Base-by-base conservation (phyloP, 2,113 vertebrate genomes). In the Gavialis gangeticus region DNA sequence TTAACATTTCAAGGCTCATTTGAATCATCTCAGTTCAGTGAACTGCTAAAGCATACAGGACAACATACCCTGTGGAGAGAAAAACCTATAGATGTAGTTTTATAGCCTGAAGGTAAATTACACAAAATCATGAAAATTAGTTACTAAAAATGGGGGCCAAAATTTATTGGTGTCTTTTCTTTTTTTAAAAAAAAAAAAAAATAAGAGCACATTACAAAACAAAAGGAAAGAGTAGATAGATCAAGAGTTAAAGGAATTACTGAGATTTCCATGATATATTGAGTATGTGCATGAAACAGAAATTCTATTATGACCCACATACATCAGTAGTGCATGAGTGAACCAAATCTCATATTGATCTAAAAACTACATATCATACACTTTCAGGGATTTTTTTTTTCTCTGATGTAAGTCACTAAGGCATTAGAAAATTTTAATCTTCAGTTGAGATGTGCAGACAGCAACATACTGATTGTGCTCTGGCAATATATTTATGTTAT, bases 1-100 rank as follows among this genome's bases (percentile, higher is more conserved):
- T 98, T 98, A 98, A 98, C 97, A 97, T 98, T 98, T 98, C 97
- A 97, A 98, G 96, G 94, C 92, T 98, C 93, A 97, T 98, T 97
- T 98, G 69, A 96, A 97, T 97, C 95, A 58, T 79, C 76, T 97
- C 91, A 84, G 94, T 96, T 98, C 91, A 93, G 57, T 91, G 96
- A 96, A 89, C 94, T 97, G 95, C 91, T 97, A 76, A 92, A 95
- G 93, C 94, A 94, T 15, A 77, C 80, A 91, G 92, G 93, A 95
- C 62, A 82, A 85, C 75, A 63, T 59, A 84, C 89, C 54, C 56
- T 58, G 84, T n/a, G 86, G 86, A 66, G 91, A 94, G 73, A 82
- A 67, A 96, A 94, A 85, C 79, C 75, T 88, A 93, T 37, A 88
- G 95, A 93, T 82, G 27, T 85, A 46, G 27, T 62, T 95, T 46